These are phyloP conservation scores for Atopsyche davidsoni DNA, from an alignment of 1,140 invertebrate genomes.

Conservation along the genomic window DNA sequence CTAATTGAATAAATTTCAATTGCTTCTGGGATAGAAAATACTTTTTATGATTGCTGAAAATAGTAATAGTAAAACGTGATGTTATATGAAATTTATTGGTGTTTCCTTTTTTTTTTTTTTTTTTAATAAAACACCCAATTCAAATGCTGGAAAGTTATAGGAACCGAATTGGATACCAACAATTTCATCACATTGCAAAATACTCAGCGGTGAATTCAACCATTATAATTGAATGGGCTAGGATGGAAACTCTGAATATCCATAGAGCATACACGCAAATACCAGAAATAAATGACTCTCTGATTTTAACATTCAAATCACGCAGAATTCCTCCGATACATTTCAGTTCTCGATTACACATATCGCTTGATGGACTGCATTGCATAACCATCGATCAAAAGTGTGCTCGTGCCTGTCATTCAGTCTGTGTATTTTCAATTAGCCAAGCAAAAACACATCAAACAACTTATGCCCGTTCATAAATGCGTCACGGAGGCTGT, in stretches of 20 bases:
- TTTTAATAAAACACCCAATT: no score
- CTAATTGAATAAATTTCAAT: no score
- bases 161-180: neutral
- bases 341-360: neutral
- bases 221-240: constrained; percentile 1
- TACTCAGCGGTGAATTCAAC: neutral
- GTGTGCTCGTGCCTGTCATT: no score
- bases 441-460: no score
- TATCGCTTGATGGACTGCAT: neutral
- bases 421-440: no score
- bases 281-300: neutral
- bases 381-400: neutral
- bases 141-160: neutral
- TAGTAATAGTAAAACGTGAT: no score
- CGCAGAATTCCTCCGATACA: constrained; percentile 1
- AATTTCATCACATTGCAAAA: constrained; percentile 3
- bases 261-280: neutral
- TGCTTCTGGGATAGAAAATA: no score
- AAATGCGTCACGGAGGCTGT: no score
- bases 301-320: neutral
- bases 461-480: no score
- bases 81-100: no score
- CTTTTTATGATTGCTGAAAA: no score
- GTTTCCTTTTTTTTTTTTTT: no score
- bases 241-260: neutral